Base-by-base conservation (phyloP, 2,113 vertebrate genomes). In the Cyphomyrus plagiostoma region DNA sequence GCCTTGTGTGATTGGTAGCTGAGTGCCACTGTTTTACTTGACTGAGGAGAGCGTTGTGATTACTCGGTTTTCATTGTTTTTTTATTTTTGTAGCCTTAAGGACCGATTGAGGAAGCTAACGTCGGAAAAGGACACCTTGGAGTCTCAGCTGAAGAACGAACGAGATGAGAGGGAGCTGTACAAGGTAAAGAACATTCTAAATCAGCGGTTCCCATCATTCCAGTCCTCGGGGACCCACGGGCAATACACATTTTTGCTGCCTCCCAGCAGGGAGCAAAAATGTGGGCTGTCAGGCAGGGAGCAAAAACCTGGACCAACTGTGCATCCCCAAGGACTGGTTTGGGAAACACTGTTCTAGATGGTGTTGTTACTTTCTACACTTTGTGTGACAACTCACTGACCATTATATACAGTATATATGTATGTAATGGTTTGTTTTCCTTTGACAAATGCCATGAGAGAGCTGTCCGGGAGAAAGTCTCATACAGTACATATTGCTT, bases 101-200 rank as follows among this genome's bases (percentile, higher is more conserved):
- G 97, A 98, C 92, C 97, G 97, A 88, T 93, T 98, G 91, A 98
- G 97, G 94, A 99, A 98, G 94, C 93, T 97, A 88, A 94, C 94
- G 0, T 94, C 93, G 90, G 98, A 99, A 93, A 97, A 95, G 92
- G 97, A 99, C 90, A 94, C 95, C 90, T 92, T 99, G 89, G 98
- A 99, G 94, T 95, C 94, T 91, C 97, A 97, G 45, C 92, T 99
- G 90, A 99, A 98, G 95, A 97, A 97, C n/a, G 98, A 98, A 93
- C 98, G 97, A 94, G 98, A 99, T 77, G 98, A 99, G 92, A 96
- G 98, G 91, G 98, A 99, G 89, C 96, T 98, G 80, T 99, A 98
- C 92, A 99, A 99, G 97, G 98, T 97, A 95, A 93, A 89, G 49
- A n/a, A 85, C 49, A 9, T 35, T 10, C 52, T 50, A 42, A 26